phyloP scores from a whole-genome alignment of 2,888 invertebrate genomes.

The Hoplodrina ambigua region DNA sequence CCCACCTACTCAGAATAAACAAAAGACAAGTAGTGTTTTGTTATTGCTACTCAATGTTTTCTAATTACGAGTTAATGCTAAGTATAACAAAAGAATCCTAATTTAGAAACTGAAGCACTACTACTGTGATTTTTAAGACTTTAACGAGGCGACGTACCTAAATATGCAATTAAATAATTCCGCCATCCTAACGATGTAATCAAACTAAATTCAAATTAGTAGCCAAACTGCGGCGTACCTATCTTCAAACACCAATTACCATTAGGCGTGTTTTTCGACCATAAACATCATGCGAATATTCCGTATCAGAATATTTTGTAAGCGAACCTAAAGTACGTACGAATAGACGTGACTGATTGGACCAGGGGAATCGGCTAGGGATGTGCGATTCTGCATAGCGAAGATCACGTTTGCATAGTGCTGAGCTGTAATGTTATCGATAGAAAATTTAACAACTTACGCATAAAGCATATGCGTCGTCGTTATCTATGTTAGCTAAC shows the following conservation, averaged over 20 bases:
- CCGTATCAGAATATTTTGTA: constrained; percentile 34
- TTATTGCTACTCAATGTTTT: background rate
- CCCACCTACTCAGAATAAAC: constrained; percentile 20
- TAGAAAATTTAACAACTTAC: background rate
- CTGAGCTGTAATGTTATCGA: constrained; percentile 63
- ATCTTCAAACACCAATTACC: constrained; percentile 53
- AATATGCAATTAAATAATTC: constrained; percentile 46
- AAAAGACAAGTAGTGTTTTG: constrained; percentile 2
- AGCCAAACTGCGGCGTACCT: constrained; percentile 19
- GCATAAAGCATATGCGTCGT: background rate
- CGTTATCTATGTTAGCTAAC: constrained; percentile 38
- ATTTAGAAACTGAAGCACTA: constrained; percentile 9
- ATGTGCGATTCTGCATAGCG: constrained; percentile 79
- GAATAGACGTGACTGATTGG: constrained; percentile 78
- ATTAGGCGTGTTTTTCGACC: constrained; percentile 44
- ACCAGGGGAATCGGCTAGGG: constrained; percentile 71
- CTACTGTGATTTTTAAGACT: background rate
- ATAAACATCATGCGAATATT: constrained; percentile 31
- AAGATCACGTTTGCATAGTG: constrained; percentile 77
- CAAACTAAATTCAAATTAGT: constrained; percentile 42
- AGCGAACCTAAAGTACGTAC: constrained; percentile 29
- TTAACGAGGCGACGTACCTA: constrained; percentile 11
- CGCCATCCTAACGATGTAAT: constrained; percentile 46
- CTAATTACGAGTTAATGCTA: background rate
- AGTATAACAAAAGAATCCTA: constrained; percentile 4